Evolutionary conservation across 2,888 invertebrate species (phyloP).

Genomic region (Cantharis flavilabris): DNA sequence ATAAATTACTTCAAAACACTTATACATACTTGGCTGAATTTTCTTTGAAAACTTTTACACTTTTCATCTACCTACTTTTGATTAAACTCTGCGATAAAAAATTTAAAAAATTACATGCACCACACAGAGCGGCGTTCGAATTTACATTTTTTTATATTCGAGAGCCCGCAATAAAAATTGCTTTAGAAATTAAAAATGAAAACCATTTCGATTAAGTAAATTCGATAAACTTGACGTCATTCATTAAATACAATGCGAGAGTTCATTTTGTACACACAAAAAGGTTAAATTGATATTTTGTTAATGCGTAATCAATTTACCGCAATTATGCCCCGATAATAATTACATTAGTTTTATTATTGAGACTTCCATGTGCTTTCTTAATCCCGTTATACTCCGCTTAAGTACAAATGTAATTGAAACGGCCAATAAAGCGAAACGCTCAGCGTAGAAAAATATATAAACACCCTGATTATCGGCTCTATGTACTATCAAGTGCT

Average conservation of each 20-base stretch:
- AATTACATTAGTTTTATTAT: background rate
- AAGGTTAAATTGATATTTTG: background rate
- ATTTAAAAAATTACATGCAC: background rate
- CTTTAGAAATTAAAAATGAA: background rate
- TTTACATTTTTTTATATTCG: background rate
- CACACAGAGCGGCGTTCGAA: background rate
- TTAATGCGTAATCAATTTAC: background rate
- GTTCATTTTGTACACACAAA: background rate
- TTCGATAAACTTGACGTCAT: background rate
- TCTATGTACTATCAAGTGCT: background rate
- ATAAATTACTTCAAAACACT: conserved; percentile 1
- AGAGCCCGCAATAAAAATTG: background rate
- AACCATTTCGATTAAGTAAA: background rate
- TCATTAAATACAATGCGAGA: background rate
- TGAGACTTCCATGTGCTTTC: background rate
- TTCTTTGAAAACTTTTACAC: background rate
- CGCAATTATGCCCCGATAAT: background rate
- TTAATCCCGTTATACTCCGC: background rate
- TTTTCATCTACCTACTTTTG: background rate
- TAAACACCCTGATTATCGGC: background rate
- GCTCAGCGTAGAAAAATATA: background rate
- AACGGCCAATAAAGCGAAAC: background rate
- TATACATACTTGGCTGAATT: background rate
- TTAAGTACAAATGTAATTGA: background rate
- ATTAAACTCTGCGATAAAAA: background rate